Percentiles rank a stretch among this genome's conserved stretches.
phyloP scores from a whole-genome alignment of 2,113 vertebrate species.

The Phoxinus phoxinus region DNA sequence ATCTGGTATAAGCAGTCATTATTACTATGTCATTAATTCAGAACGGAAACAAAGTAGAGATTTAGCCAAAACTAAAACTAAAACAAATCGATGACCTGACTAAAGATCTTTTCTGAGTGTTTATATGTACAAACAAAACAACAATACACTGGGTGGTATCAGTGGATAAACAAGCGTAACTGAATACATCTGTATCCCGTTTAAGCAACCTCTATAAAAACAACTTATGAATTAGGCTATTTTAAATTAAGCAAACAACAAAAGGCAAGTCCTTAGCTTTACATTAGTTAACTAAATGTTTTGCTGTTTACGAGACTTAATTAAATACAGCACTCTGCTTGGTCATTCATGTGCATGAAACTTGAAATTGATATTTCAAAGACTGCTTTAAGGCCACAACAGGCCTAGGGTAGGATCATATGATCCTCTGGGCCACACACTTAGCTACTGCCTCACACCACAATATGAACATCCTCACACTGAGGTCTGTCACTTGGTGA shows the following conservation, averaged over 20 bases:
- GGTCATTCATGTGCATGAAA: neutral
- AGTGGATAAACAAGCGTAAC: neutral
- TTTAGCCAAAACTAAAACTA: neutral
- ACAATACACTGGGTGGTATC: neutral
- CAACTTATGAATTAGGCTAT: neutral
- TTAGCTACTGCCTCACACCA: neutral
- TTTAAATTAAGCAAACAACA: neutral
- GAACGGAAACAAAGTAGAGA: neutral
- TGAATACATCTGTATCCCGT: neutral
- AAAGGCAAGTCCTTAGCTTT: neutral
- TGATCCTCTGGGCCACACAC: neutral
- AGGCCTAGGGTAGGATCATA: neutral
- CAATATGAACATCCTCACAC: neutral
- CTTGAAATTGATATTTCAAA: neutral
- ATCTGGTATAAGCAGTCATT: neutral
- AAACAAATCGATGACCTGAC: neutral
- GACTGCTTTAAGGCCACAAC: neutral
- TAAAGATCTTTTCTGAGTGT: neutral
- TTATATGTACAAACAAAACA: neutral
- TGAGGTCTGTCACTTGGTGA: conserved; percentile 17
- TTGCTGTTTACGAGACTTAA: neutral
- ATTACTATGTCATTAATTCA: neutral
- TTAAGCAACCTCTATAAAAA: neutral
- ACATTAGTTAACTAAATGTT: neutral
- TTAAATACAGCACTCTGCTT: neutral